phyloP scores from a whole-genome alignment of 1,140 invertebrate species.

The Archegozetes longisetosus region DNA sequence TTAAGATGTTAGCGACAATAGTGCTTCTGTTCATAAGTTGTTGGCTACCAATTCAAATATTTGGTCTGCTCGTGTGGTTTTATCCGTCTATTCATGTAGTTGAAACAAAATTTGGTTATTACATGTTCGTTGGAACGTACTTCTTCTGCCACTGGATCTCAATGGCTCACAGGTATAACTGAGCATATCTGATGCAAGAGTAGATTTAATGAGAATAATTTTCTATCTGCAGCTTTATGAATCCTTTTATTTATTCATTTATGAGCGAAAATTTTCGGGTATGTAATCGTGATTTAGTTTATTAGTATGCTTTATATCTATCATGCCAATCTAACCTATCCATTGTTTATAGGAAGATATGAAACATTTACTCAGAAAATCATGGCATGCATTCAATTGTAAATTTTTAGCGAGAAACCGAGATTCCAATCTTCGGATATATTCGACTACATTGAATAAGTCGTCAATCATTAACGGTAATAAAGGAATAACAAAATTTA shows the following conservation, averaged over 20 bases:
- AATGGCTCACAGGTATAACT: constrained; percentile 48
- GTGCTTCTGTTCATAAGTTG: constrained; percentile 38
- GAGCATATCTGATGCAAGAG: background rate
- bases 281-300: too few relatives aligned
- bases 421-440: too few relatives aligned
- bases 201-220: background rate
- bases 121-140: constrained; percentile 29
- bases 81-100: constrained; percentile 16
- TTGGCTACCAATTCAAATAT: constrained; percentile 37
- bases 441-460: too few relatives aligned
- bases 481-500: too few relatives aligned
- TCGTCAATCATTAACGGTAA: too few relatives aligned
- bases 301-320: too few relatives aligned
- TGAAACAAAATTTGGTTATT: constrained; percentile 23
- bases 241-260: constrained; percentile 72
- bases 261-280: constrained; percentile 68
- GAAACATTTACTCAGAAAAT: too few relatives aligned
- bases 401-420: too few relatives aligned
- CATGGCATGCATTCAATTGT: too few relatives aligned
- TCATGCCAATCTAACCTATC: too few relatives aligned
- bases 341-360: too few relatives aligned
- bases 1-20: constrained; percentile 40
- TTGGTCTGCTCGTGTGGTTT: constrained; percentile 28
- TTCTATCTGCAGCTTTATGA: constrained; percentile 48
- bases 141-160: constrained; percentile 37